Base-by-base conservation (phyloP, 2,888 invertebrate species). In the Drosophila neonasuta region DNA sequence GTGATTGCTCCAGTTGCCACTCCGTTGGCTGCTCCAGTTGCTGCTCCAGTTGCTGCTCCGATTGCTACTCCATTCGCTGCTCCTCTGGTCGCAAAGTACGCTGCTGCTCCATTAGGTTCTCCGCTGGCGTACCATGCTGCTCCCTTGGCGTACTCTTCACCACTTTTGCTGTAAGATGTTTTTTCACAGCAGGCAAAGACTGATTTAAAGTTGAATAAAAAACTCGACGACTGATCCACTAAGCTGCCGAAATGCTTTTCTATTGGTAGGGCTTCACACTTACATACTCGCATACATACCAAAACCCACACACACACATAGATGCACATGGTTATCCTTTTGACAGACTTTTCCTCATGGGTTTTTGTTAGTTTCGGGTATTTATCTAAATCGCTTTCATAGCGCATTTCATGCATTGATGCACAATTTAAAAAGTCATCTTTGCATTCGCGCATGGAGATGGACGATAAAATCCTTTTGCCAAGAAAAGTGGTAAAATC, bases 401-500 rank as follows among this genome's bases (percentile, higher is more conserved):
- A 58, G 79, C 74, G 79, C 68, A 81, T 80, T 80, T 80, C 77
- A 81, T 81, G 83, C 80, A 81, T 77, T 78, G 78, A 76, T 83
- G 80, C 83, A 77, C 80, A 80, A 70, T 83, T 80, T 80, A 68
- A 81, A 81, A 74, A 72, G 77, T 68, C 60, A 68, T 78, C 77
- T 75, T 73, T 68, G 64, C 66, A 56, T 51, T 71, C 64, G 56
- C 58, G 71, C 65, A 59, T 51, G 46, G 64, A 59, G 64, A 62
- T 68, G 58, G 64, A 15, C 66, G 76, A 79, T 79, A 77, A 70
- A 66, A 64, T 52, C 36, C 59, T 66, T 66, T 48, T 9, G 30
- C 46, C 52, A 17, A 32, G 50, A 34, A 57, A 34, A 60, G 54
- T 54, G 51, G 11, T 48, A 69, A 71, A 77, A 72, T 71, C 70